Evolutionary conservation across 1,140 invertebrate genomes (phyloP).

Genomic region (Penaeus chinensis): DNA sequence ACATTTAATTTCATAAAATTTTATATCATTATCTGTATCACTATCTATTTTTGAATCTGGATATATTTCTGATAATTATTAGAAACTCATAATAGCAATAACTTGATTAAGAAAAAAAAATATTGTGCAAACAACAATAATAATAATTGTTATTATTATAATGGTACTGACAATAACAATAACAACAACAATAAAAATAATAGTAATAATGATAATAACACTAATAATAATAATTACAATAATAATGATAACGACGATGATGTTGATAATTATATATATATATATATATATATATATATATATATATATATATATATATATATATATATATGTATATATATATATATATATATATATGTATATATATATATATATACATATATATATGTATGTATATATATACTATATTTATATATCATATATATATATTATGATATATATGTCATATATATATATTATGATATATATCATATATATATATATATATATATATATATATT

Average conservation of each 20-base stretch:
- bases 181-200: too few relatives aligned
- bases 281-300: neutral
- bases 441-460: too few relatives aligned
- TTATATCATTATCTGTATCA: too few relatives aligned
- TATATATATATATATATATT: constrained; percentile 19
- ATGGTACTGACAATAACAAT: too few relatives aligned
- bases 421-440: neutral
- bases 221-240: neutral
- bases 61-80: too few relatives aligned
- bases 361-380: constrained; percentile 27
- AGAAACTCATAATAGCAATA: neutral
- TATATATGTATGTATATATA: constrained; percentile 20
- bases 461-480: constrained; percentile 12
- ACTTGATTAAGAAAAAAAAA: neutral
- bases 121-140: neutral
- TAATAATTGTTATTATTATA: too few relatives aligned
- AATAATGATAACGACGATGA: neutral
- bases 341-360: neutral
- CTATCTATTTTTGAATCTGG: too few relatives aligned
- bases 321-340: neutral
- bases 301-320: neutral
- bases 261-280: neutral
- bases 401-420: constrained; percentile 4
- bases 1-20: too few relatives aligned
- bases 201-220: too few relatives aligned